Percentiles rank a stretch among this genome's conserved stretches.
Evolutionary conservation across 1,140 invertebrate genomes (phyloP).

Genomic region (Centruroides vittatus): DNA sequence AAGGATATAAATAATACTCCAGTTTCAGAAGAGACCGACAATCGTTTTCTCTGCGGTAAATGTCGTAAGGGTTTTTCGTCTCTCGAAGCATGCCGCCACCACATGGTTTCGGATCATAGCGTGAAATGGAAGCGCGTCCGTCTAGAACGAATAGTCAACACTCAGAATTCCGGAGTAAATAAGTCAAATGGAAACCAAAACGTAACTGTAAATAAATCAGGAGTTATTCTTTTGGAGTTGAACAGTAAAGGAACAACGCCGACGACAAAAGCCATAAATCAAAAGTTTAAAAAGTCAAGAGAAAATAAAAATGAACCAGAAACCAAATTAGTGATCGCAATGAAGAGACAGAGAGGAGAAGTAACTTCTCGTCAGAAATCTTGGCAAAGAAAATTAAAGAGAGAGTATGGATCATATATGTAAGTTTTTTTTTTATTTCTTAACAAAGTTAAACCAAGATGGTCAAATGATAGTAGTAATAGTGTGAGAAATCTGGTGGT

Average conservation of each 20-base stretch:
- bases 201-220: neutral
- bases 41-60: neutral
- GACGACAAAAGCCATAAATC: neutral
- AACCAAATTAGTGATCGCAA: neutral
- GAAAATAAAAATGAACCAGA: neutral
- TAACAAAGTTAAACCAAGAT: neutral
- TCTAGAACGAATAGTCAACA: neutral
- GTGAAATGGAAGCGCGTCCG: neutral
- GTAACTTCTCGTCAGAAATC: conserved; percentile 7
- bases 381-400: conserved; percentile 14
- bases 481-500: too few species aligned
- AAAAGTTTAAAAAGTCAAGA: neutral
- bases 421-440: neutral
- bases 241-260: neutral
- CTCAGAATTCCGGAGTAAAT: neutral
- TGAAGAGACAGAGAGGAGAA: neutral
- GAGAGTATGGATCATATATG: conserved; percentile 16
- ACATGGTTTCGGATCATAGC: neutral
- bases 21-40: neutral
- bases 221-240: neutral
- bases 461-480: too few species aligned
- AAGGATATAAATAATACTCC: neutral
- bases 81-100: neutral
- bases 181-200: neutral
- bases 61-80: conserved; percentile 5